A percentile compares a stretch with the other conserved stretches of the same genome.
These are phyloP conservation scores for Spisula solida DNA, from an alignment of 2,888 invertebrate genomes.

Conservation along the genomic window DNA sequence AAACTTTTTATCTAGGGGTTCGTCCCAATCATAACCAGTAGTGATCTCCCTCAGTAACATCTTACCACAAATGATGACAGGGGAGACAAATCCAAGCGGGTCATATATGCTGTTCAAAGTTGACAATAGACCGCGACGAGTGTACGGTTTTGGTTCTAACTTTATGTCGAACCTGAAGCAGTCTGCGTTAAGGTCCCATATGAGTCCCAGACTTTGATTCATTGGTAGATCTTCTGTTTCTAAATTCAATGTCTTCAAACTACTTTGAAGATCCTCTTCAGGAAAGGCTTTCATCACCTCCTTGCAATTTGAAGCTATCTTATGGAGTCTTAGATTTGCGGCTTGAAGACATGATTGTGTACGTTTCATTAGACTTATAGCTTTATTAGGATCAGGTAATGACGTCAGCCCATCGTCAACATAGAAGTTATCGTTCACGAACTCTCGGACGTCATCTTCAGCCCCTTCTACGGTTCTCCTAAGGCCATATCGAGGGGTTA, in stretches of 20 bases:
- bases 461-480: no score
- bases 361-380: background rate
- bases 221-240: background rate
- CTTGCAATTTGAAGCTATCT: no score
- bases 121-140: background rate
- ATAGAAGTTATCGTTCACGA: background rate
- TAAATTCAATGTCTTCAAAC: no score
- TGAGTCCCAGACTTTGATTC: background rate
- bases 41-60: slow-evolving; percentile 23
- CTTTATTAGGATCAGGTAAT: background rate
- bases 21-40: slow-evolving; percentile 32
- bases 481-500: no score
- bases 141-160: background rate
- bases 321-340: no score
- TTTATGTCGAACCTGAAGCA: background rate
- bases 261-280: no score
- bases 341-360: background rate
- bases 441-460: background rate
- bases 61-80: slow-evolving; percentile 18
- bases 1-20: background rate
- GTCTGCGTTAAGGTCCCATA: background rate
- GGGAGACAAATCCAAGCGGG: slow-evolving; percentile 37
- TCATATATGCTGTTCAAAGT: slow-evolving; percentile 19
- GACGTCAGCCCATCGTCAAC: background rate
- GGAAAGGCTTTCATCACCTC: no score